Conservation (phyloP, 92 coral and sea anemone species). For the Phenganax marumi region DNA sequence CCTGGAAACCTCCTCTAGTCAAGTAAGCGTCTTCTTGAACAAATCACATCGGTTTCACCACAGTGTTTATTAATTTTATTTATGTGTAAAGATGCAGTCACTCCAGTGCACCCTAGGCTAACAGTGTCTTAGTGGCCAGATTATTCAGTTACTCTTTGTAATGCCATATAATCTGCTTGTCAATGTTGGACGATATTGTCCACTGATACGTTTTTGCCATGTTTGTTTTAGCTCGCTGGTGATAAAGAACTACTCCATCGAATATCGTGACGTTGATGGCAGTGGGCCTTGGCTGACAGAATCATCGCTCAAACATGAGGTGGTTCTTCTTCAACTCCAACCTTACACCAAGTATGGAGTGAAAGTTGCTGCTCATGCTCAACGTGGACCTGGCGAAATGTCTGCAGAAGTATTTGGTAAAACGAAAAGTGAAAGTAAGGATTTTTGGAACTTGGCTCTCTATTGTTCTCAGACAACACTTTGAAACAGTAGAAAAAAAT, state of each 20-base stretch:
- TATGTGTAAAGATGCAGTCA: no score
- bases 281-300: background rate
- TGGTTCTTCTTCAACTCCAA: constrained; percentile 55
- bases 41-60: no score
- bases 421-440: constrained; percentile 72
- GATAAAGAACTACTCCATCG: constrained; percentile 33
- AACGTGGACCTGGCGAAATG: constrained; percentile 43
- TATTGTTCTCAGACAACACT: background rate
- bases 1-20: constrained; percentile 67
- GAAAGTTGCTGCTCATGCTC: constrained; percentile 56
- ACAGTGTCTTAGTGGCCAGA: no score
- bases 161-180: no score
- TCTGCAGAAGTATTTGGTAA: constrained; percentile 53
- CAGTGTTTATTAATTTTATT: background rate
- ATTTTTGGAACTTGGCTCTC: background rate
- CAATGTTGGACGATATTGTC: background rate
- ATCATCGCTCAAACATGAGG: constrained; percentile 45
- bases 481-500: background rate
- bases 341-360: constrained; percentile 69
- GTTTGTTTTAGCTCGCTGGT: background rate
- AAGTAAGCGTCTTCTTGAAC: constrained; percentile 51
- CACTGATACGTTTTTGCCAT: background rate
- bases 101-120: no score
- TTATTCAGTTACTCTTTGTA: no score
- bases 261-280: constrained; percentile 37